Conservation (phyloP, 2,888 invertebrate genomes). For the Eilema depressum region DNA sequence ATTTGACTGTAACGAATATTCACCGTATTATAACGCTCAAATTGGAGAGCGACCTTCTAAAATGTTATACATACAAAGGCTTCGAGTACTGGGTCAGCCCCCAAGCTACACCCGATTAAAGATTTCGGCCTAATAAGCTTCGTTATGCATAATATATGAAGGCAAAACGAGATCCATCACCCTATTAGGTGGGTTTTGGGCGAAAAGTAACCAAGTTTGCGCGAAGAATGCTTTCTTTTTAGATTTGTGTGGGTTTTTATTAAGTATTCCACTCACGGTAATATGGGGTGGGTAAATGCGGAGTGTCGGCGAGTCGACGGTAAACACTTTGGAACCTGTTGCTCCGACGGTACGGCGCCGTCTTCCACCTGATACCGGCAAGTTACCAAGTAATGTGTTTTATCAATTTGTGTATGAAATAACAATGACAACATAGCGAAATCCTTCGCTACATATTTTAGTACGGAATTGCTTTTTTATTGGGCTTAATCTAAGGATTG, state of each 20-base stretch:
- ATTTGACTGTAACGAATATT: background rate
- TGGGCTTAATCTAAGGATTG: background rate
- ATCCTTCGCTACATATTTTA: constrained; percentile 5
- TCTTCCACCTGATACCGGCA: constrained; percentile 27
- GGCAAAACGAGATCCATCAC: background rate
- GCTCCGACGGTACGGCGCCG: constrained; percentile 25
- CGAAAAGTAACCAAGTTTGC: constrained; percentile 28
- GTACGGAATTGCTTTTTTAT: background rate
- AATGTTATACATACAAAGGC: background rate
- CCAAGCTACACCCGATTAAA: constrained; percentile 1
- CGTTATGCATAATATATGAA: background rate
- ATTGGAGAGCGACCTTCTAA: background rate
- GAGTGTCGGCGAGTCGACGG: constrained; percentile 25
- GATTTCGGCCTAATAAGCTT: background rate
- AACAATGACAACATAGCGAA: constrained; percentile 23
- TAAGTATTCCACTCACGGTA: constrained; percentile 49
- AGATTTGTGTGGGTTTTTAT: constrained; percentile 33
- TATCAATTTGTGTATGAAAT: constrained; percentile 40
- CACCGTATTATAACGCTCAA: background rate
- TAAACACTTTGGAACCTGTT: constrained; percentile 47
- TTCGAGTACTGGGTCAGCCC: background rate
- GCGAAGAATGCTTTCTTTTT: constrained; percentile 30
- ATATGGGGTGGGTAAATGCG: constrained; percentile 21
- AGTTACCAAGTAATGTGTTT: constrained; percentile 28
- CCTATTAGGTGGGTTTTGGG: constrained; percentile 11